Evolutionary conservation across 2,888 invertebrate species (phyloP).

Genomic region (Arrhopalites spinosus): DNA sequence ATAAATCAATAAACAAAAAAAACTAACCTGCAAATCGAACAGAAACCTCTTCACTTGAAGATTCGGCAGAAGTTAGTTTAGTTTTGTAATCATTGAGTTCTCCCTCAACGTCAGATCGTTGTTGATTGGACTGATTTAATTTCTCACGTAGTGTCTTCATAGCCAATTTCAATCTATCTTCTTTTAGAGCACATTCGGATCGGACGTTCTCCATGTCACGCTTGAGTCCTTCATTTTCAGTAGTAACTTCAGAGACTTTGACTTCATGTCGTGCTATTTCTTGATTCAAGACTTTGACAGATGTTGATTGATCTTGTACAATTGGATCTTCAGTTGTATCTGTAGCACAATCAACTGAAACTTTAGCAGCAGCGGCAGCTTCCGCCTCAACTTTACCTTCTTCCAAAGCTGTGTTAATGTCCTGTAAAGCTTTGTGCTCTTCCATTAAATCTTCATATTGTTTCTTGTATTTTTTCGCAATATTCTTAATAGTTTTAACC

Average conservation of each 20-base stretch:
- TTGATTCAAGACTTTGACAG: conserved; percentile 76
- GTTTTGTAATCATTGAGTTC: conserved; percentile 44
- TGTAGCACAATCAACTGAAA: conserved; percentile 42
- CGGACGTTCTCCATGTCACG: conserved; percentile 45
- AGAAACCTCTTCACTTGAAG: conserved; percentile 58
- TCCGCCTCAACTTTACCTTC: conserved; percentile 69
- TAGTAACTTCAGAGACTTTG: conserved; percentile 41
- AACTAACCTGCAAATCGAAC: conserved; percentile 59
- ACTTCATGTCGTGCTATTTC: conserved; percentile 72
- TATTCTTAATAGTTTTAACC: conserved; percentile 66
- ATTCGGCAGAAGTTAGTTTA: conserved; percentile 58
- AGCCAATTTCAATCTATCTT: conserved; percentile 45
- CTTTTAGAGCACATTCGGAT: conserved; percentile 39
- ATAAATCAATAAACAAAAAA: background rate
- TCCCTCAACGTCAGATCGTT: conserved; percentile 42
- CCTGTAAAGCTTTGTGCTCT: conserved; percentile 70
- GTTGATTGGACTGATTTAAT: conserved; percentile 32
- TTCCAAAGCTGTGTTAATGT: conserved; percentile 69
- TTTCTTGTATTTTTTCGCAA: conserved; percentile 90
- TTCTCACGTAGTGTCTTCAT: conserved; percentile 48
- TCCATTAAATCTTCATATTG: conserved; percentile 74
- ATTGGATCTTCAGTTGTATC: conserved; percentile 51
- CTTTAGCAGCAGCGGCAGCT: conserved; percentile 60
- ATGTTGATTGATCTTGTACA: conserved; percentile 62
- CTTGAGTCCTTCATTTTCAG: conserved; percentile 47